Conservation (phyloP, 2,113 vertebrate species). For the Coregonus clupeaformis region DNA sequence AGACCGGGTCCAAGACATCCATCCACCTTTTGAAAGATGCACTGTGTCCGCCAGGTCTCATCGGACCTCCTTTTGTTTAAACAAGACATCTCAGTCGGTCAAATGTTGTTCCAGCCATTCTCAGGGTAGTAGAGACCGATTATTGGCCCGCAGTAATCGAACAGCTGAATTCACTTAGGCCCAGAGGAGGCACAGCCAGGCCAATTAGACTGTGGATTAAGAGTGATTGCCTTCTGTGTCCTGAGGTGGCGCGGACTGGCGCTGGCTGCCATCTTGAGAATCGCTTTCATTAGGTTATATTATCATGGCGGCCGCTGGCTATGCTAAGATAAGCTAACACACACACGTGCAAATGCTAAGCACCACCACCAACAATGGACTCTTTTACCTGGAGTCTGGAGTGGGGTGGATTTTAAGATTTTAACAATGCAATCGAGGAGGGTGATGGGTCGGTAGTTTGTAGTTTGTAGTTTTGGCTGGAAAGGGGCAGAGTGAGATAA, state of each 20-base stretch:
- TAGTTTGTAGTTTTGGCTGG: not conserved
- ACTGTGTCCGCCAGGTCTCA: not conserved
- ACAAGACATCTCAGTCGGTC: conserved; percentile 46
- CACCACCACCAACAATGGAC: conserved; percentile 62
- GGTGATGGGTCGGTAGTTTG: conserved; percentile 53
- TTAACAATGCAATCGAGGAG: conserved; percentile 66
- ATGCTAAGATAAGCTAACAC: too few species aligned
- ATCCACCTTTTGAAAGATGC: conserved; percentile 9
- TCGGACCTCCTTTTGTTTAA: conserved; percentile 41
- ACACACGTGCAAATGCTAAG: conserved; percentile 45
- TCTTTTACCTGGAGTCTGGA: too few species aligned
- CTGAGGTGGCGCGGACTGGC: conserved; percentile 62
- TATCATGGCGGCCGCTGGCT: conserved; percentile 49
- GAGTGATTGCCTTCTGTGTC: conserved; percentile 74
- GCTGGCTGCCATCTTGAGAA: conserved; percentile 64
- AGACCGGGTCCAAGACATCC: too few species aligned
- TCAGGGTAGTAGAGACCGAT: conserved; percentile 19
- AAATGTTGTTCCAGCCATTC: conserved; percentile 24
- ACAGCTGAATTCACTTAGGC: conserved; percentile 71
- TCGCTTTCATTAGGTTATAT: conserved; percentile 51
- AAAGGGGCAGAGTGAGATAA: conserved; percentile 61
- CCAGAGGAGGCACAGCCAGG: conserved; percentile 49
- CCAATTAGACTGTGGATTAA: conserved; percentile 75
- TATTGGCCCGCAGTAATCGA: too few species aligned
- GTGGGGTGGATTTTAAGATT: conserved; percentile 50